Evolutionary conservation across 2,888 invertebrate genomes (phyloP).

Genomic region (Penaeus monodon): DNA sequence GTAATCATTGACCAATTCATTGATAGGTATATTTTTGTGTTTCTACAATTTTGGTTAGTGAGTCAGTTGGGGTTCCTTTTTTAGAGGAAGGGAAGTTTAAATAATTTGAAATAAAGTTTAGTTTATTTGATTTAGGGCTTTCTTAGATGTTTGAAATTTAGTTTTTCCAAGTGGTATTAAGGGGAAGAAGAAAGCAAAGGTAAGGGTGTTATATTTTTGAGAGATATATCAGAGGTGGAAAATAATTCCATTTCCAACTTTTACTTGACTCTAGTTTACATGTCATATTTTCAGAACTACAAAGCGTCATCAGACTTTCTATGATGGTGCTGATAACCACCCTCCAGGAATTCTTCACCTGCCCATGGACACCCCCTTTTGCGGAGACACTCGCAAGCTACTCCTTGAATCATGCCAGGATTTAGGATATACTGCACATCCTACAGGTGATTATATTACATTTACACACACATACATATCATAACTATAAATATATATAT

Average conservation of each 20-base stretch:
- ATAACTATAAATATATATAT: too few species aligned
- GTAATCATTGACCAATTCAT: conserved; percentile 82
- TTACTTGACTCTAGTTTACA: background rate
- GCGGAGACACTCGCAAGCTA: conserved; percentile 79
- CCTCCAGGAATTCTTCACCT: conserved; percentile 90
- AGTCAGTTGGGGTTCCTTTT: background rate
- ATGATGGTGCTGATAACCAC: conserved; percentile 77
- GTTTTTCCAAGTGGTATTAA: too few species aligned
- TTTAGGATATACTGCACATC: conserved; percentile 37
- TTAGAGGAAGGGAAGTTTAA: background rate
- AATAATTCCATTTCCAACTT: background rate
- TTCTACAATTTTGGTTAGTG: background rate
- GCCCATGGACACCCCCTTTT: conserved; percentile 92
- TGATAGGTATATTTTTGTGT: conserved; percentile 76
- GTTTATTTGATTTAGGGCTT: too few species aligned
- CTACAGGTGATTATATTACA: conserved; percentile 41
- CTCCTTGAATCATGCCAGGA: conserved; percentile 73
- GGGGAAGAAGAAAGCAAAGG: too few species aligned
- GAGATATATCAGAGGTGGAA: too few species aligned
- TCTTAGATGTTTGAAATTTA: too few species aligned
- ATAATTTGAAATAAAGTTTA: too few species aligned
- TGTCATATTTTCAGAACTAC: conserved; percentile 71
- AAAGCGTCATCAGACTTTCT: conserved; percentile 81
- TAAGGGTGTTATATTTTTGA: too few species aligned
- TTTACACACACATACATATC: too few species aligned